A percentile compares a stretch with the other conserved stretches of the same genome.
These are phyloP conservation scores for Vulpes ferrilata DNA, from an alignment of 2,113 vertebrate genomes.

Conservation along the genomic window DNA sequence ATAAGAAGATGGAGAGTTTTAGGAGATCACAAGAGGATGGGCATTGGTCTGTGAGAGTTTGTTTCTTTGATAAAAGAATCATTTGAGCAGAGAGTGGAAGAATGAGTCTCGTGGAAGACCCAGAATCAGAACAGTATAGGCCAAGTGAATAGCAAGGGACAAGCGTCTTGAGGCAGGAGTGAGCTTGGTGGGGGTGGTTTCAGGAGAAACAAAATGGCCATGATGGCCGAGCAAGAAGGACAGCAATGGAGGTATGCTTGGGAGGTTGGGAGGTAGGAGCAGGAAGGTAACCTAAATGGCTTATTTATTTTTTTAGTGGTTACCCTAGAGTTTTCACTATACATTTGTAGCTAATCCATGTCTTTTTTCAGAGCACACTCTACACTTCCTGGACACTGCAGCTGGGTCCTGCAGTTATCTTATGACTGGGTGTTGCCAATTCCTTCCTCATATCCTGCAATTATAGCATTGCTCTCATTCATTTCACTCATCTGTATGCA, in stretches of 20 bases:
- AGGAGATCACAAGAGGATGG: neutral
- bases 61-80: neutral
- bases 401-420: neutral
- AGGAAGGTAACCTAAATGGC: neutral
- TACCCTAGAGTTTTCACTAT: neutral
- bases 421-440: neutral
- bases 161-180: neutral
- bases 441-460: neutral
- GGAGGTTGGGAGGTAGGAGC: neutral
- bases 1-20: neutral
- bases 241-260: neutral
- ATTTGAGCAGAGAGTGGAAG: neutral
- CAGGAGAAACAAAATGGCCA: neutral
- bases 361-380: neutral
- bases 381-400: neutral
- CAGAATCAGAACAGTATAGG: neutral
- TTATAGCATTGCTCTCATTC: no score
- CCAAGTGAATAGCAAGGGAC: neutral
- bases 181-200: neutral
- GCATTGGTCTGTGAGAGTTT: neutral
- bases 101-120: neutral
- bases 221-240: neutral
- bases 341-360: neutral
- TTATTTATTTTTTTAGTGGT: neutral
- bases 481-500: neutral